Conservation (phyloP, 2,113 vertebrate species). For the Gila orcuttii region DNA sequence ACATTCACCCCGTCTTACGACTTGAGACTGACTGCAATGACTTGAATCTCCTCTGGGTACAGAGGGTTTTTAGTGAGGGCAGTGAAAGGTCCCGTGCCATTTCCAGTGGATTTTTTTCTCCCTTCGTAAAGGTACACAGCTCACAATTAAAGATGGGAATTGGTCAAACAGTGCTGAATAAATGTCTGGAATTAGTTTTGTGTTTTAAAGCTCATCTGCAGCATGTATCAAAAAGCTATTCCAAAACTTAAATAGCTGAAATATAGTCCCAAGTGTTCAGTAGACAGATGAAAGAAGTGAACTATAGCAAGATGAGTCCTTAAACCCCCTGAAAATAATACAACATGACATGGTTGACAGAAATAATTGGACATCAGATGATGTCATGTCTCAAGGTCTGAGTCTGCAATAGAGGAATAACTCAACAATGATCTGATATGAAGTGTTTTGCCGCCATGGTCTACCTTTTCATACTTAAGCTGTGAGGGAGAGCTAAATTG, state of each 20-base stretch:
- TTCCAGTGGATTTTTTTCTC: neutral
- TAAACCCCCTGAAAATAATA: neutral
- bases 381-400: neutral
- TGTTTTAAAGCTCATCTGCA: neutral
- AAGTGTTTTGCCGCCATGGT: neutral
- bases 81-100: conserved; percentile 10
- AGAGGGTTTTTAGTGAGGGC: neutral
- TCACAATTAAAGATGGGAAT: neutral
- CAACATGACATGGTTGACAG: neutral
- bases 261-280: neutral
- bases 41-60: neutral
- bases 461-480: neutral
- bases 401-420: neutral
- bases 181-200: neutral
- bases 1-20: conserved; percentile 10
- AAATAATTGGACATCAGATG: conserved; percentile 22
- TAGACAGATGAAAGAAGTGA: neutral
- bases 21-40: conserved; percentile 32
- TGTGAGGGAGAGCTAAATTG: conserved; percentile 1
- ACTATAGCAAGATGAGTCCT: neutral
- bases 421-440: conserved; percentile 25
- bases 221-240: neutral
- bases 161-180: neutral
- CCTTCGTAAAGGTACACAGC: neutral
- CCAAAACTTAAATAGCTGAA: neutral